A percentile compares a stretch with the other conserved stretches of the same genome.
Conservation (phyloP, 1,140 invertebrate genomes). For the Tribolium castaneum region DNA sequence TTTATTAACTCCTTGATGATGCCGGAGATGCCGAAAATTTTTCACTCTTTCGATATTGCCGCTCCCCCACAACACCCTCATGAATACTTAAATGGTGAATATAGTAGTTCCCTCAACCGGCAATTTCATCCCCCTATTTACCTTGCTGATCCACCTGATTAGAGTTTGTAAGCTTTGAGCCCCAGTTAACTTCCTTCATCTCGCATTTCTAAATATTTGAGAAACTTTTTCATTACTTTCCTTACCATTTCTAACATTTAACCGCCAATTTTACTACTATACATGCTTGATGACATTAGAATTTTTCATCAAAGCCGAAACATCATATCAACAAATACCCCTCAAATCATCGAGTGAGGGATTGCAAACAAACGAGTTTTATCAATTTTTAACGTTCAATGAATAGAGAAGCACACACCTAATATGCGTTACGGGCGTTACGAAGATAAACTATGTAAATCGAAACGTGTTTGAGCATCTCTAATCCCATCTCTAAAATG, state of each 20-base stretch:
- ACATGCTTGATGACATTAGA: no score
- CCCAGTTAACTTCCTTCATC: not conserved
- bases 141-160: not conserved
- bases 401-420: conserved; percentile 2
- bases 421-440: not conserved
- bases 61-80: not conserved
- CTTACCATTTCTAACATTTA: not conserved
- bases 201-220: not conserved
- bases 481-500: no score
- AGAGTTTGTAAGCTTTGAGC: not conserved
- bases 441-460: no score
- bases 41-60: conserved; percentile 9
- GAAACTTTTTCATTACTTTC: not conserved
- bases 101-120: conserved; percentile 11
- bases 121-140: conserved; percentile 8
- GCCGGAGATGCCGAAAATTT: conserved; percentile 12
- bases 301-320: no score
- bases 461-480: no score
- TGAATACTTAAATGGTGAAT: conserved; percentile 27
- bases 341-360: not conserved
- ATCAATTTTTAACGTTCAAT: conserved; percentile 7
- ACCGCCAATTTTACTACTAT: not conserved
- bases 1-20: conserved; percentile 15
- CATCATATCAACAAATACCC: not conserved
- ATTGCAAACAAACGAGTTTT: not conserved